Percentiles rank a stretch among this genome's conserved stretches.
Evolutionary conservation across 2,797 vertebrate genomes (phyloP).

Genomic region (Lacerta agilis): DNA sequence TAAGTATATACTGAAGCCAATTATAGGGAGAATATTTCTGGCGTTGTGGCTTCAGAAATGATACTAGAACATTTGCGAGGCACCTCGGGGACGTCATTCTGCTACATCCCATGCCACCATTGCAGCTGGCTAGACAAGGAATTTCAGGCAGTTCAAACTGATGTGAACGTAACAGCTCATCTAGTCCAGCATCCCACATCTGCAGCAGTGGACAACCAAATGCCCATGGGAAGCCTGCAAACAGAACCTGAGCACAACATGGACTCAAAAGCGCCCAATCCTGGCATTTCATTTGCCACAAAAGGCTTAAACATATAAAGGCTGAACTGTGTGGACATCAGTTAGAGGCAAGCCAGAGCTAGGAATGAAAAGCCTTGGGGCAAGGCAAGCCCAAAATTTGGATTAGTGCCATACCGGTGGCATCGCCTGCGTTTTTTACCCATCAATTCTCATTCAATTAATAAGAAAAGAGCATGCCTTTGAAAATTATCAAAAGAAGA

Average conservation of each 20-base stretch:
- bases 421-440: background rate
- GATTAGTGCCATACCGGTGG: background rate
- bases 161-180: background rate
- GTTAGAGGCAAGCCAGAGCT: background rate
- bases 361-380: background rate
- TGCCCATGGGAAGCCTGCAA: no score
- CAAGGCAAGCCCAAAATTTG: background rate
- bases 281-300: background rate
- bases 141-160: background rate
- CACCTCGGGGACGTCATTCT: background rate
- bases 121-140: background rate
- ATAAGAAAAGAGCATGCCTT: background rate
- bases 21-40: slow-evolving; percentile 61
- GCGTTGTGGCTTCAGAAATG: slow-evolving; percentile 40
- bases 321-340: background rate
- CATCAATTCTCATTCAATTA: background rate
- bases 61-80: slow-evolving; percentile 44
- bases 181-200: no score
- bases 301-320: background rate
- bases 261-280: background rate
- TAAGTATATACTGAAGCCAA: slow-evolving; percentile 71
- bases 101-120: no score
- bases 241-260: background rate
- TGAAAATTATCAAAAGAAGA: background rate
- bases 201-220: no score